Percentiles rank a stretch among this genome's conserved stretches.
phyloP scores from a whole-genome alignment of 2,113 vertebrate genomes.

The Sardina pilchardus region DNA sequence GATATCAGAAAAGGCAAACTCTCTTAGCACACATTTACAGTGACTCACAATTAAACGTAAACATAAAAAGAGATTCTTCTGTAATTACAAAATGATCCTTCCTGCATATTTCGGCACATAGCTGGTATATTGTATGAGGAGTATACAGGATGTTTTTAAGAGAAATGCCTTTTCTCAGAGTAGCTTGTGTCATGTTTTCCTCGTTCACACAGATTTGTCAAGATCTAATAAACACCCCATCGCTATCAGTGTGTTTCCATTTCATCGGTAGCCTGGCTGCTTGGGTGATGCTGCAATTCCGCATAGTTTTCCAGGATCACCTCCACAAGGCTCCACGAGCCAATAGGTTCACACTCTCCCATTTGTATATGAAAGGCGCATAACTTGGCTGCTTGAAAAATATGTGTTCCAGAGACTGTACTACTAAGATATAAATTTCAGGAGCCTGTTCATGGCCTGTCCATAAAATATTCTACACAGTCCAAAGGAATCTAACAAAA shows the following conservation, averaged over 20 bases:
- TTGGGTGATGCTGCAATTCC: conserved; percentile 16
- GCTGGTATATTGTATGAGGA: background rate
- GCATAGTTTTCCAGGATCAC: conserved; percentile 48
- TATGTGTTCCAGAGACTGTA: conserved; percentile 64
- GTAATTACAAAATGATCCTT: background rate
- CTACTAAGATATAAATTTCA: conserved; percentile 24
- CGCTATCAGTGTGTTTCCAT: conserved; percentile 31
- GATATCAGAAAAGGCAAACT: conserved; percentile 8
- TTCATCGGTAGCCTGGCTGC: conserved; percentile 22
- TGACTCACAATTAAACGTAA: background rate
- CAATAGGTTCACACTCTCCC: conserved; percentile 53
- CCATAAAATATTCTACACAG: conserved; percentile 21
- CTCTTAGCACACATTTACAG: background rate
- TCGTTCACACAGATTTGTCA: background rate
- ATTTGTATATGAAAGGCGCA: conserved; percentile 69
- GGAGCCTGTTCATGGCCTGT: conserved; percentile 1
- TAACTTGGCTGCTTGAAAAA: conserved; percentile 61
- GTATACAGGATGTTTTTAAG: conserved; percentile 11
- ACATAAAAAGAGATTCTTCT: background rate
- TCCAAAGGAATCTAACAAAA: conserved; percentile 5
- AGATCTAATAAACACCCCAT: conserved; percentile 29
- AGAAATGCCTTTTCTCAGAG: background rate
- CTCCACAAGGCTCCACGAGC: conserved; percentile 47
- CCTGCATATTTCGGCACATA: background rate
- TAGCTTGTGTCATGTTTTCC: background rate